These are phyloP conservation scores for Trachurus trachurus DNA, from an alignment of 2,797 vertebrate species.

Conservation along the genomic window DNA sequence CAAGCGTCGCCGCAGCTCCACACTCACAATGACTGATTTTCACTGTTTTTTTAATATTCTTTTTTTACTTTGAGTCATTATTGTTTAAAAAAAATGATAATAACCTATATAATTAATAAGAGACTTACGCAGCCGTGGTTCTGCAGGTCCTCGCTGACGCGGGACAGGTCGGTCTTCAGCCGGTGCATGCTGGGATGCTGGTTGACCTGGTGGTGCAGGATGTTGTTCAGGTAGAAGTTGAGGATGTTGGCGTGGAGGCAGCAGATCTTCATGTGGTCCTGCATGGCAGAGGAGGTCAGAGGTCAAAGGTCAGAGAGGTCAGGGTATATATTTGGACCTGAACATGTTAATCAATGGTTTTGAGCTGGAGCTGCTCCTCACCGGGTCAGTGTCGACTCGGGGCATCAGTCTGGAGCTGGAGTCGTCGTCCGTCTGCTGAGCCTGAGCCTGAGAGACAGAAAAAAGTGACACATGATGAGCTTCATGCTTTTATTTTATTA, in stretches of 20 bases:
- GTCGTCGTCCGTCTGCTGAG: slow-evolving; percentile 27
- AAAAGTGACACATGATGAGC: background rate
- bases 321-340: background rate
- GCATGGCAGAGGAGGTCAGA: background rate
- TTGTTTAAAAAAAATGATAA: too few species aligned
- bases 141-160: slow-evolving; percentile 73
- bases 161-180: slow-evolving; percentile 65
- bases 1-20: slow-evolving; percentile 10
- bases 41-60: too few species aligned
- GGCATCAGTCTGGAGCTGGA: slow-evolving; percentile 55
- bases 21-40: too few species aligned
- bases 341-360: background rate
- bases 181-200: slow-evolving; percentile 42
- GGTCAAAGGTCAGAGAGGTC: background rate
- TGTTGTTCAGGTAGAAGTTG: slow-evolving; percentile 81
- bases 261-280: slow-evolving; percentile 82
- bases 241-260: slow-evolving; percentile 89
- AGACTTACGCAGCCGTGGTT: slow-evolving; percentile 70
- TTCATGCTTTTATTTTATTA: too few species aligned
- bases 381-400: slow-evolving; percentile 18
- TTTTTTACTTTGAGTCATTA: too few species aligned
- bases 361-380: slow-evolving; percentile 5
- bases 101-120: too few species aligned
- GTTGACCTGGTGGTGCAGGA: slow-evolving; percentile 65
- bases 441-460: slow-evolving; percentile 61